These are phyloP conservation scores for Teleiodes luculella DNA, from an alignment of 2,888 invertebrate species.

Conservation along the genomic window DNA sequence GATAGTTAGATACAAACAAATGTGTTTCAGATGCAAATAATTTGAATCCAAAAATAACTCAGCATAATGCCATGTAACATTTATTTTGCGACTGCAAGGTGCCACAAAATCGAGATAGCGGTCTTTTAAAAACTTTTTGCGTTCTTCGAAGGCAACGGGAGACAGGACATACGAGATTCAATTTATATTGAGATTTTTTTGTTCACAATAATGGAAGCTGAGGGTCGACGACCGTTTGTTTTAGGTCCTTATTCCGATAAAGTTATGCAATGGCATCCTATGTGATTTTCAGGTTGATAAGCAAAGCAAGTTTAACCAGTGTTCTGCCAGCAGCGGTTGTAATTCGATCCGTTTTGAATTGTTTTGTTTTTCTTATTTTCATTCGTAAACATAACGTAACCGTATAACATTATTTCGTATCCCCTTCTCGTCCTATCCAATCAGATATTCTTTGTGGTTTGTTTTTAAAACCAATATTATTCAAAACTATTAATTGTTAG, in stretches of 20 bases:
- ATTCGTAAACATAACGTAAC: too few relatives aligned
- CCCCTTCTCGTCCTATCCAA: too few relatives aligned
- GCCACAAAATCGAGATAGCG: slow-evolving; percentile 49
- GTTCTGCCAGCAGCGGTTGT: too few relatives aligned
- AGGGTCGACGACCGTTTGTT: neutral
- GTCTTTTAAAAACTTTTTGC: slow-evolving; percentile 41
- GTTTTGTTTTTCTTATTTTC: too few relatives aligned
- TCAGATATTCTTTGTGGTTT: too few relatives aligned
- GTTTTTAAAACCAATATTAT: too few relatives aligned
- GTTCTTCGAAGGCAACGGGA: slow-evolving; percentile 54
- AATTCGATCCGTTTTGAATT: too few relatives aligned
- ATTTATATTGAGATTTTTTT: slow-evolving; percentile 38
- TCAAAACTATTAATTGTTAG: too few relatives aligned
- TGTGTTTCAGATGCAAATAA: neutral
- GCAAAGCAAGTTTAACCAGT: too few relatives aligned
- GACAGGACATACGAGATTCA: slow-evolving; percentile 52
- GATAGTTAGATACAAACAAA: too few relatives aligned
- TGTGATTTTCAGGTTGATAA: too few relatives aligned
- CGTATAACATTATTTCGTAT: too few relatives aligned
- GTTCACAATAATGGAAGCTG: slow-evolving; percentile 7
- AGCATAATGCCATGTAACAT: slow-evolving; percentile 45
- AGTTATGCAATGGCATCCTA: neutral
- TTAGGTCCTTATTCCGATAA: neutral
- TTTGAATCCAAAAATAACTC: neutral
- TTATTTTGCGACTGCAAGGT: slow-evolving; percentile 41